These are phyloP conservation scores for Xanthostigma xanthostigma DNA, from an alignment of 2,888 invertebrate species.

Conservation along the genomic window DNA sequence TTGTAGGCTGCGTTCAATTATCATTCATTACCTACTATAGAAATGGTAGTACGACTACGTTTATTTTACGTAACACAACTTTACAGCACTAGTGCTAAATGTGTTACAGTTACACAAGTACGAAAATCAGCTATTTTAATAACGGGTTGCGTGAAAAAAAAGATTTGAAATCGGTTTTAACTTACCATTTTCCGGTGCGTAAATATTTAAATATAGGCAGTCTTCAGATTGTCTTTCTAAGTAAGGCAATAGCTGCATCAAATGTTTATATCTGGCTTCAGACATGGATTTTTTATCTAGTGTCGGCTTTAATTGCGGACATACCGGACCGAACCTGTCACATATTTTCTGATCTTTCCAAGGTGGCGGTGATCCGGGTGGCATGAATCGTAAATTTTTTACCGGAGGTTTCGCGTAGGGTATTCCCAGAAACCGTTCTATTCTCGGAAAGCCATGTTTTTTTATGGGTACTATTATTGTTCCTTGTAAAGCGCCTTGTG, in stretches of 20 bases:
- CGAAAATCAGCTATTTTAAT: no score
- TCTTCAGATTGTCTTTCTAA: constrained; percentile 63
- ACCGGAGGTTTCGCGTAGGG: constrained; percentile 72
- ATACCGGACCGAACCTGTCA: constrained; percentile 62
- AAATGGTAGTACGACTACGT: no score
- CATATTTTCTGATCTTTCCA: constrained; percentile 54
- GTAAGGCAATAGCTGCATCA: constrained; percentile 57
- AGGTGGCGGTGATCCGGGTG: constrained; percentile 56
- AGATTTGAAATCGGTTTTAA: no score
- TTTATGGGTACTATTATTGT: constrained; percentile 44
- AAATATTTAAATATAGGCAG: constrained; percentile 84
- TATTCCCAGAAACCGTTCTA: constrained; percentile 63
- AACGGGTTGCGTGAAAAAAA: no score
- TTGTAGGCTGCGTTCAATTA: no score
- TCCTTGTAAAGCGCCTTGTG: constrained; percentile 55
- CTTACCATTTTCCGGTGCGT: constrained; percentile 75
- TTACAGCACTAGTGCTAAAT: no score
- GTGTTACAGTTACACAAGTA: no score
- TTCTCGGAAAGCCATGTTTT: constrained; percentile 42
- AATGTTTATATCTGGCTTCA: constrained; percentile 50
- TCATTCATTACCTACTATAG: no score
- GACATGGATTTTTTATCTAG: constrained; percentile 42
- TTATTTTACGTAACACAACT: no score
- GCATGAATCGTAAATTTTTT: constrained; percentile 43
- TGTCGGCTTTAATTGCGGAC: constrained; percentile 64